Base-by-base conservation (phyloP, 2,888 invertebrate species). In the Phaonia tiefii region DNA sequence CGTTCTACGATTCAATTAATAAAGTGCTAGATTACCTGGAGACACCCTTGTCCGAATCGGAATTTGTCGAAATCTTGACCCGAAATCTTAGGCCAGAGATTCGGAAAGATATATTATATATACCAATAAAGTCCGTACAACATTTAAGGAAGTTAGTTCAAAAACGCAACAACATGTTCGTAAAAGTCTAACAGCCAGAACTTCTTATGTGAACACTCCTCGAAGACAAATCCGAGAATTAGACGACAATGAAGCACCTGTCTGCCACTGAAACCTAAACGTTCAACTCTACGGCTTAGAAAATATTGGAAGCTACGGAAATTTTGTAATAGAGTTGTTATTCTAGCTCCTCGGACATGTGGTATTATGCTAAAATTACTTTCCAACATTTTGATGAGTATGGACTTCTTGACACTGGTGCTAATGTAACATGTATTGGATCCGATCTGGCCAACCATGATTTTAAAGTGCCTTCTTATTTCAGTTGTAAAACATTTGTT, bases 211-310 rank as follows among this genome's bases (percentile, higher is more conserved):
- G n/a, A n/a, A n/a, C n/a, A n/a, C n/a, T n/a, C n/a, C n/a, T n/a
- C n/a, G n/a, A n/a, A n/a, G n/a, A n/a, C n/a, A n/a, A n/a, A n/a
- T n/a, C n/a, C n/a, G n/a, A n/a, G n/a, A n/a, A n/a, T n/a, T n/a
- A n/a, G n/a, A n/a, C n/a, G n/a, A n/a, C n/a, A n/a, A n/a, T n/a
- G n/a, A n/a, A n/a, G n/a, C n/a, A n/a, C n/a, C n/a, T n/a, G n/a
- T n/a, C n/a, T n/a, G n/a, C n/a, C n/a, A n/a, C n/a, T n/a, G n/a
- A n/a, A n/a, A n/a, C 13, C 49, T 3, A 67, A 67, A 20, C 49
- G 49, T 1, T 67, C 66, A 17, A 49, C 66, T 15, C 1, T n/a
- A 4, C 51, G 66, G 7, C 10, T 67, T 11, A 13, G 66, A 31
- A 46, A 20, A 10, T 67, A 26, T 31, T 67, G 26, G 17, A 49